These are phyloP conservation scores for Tenebrio molitor DNA, from an alignment of 1,140 invertebrate species.

Conservation along the genomic window DNA sequence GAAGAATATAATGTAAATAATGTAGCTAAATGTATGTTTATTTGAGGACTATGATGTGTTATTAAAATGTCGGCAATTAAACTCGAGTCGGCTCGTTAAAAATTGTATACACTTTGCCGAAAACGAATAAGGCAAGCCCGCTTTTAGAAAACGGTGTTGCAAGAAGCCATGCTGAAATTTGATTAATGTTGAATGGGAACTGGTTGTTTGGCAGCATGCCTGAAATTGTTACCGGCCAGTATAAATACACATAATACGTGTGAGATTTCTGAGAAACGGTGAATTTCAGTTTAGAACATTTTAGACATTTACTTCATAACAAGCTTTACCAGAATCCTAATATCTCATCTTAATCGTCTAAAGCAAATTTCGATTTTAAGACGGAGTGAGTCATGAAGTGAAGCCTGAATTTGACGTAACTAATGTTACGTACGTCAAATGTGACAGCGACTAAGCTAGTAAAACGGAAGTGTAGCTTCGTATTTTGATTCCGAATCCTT, in stretches of 20 bases:
- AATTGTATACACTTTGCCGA: constrained; percentile 17
- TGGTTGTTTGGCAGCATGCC: constrained; percentile 34
- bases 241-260: constrained; percentile 27
- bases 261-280: constrained; percentile 2
- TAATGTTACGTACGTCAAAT: no score
- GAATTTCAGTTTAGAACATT: neutral
- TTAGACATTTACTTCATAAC: neutral
- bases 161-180: constrained; percentile 29
- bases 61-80: constrained; percentile 22
- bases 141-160: neutral
- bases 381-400: no score
- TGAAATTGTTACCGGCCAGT: constrained; percentile 29
- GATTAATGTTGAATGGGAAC: constrained; percentile 33
- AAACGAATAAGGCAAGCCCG: constrained; percentile 5
- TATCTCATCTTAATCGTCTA: no score
- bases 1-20: constrained; percentile 17
- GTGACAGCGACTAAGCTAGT: no score
- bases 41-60: constrained; percentile 16
- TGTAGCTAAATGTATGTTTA: constrained; percentile 8
- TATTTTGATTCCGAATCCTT: no score
- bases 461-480: no score
- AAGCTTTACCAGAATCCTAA: no score
- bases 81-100: constrained; percentile 16
- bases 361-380: no score
- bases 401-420: no score